These are phyloP conservation scores for Zaprionus davidi DNA, from an alignment of 1,140 invertebrate species.

Conservation along the genomic window DNA sequence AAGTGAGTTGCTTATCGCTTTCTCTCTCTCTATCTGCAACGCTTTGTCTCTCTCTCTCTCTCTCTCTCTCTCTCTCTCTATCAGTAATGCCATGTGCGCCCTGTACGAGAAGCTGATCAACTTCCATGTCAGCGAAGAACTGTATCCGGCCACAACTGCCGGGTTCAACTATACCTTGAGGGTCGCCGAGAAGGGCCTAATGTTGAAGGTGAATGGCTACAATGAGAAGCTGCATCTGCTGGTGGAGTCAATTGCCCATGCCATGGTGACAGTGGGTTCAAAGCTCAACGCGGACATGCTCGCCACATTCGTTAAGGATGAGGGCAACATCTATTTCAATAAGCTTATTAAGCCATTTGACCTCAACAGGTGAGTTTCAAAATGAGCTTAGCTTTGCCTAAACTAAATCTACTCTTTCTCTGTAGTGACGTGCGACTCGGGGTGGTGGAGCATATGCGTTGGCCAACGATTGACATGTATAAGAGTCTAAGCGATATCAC, in stretches of 20 bases:
- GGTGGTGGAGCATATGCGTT: slow-evolving; percentile 87
- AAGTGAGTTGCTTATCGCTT: slow-evolving; percentile 85
- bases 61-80: background rate
- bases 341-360: slow-evolving; percentile 88
- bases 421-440: slow-evolving; percentile 88
- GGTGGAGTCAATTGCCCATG: slow-evolving; percentile 87
- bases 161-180: slow-evolving; percentile 88
- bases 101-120: slow-evolving; percentile 87
- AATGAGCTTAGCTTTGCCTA: background rate
- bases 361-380: slow-evolving; percentile 86
- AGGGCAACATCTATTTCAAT: slow-evolving; percentile 90
- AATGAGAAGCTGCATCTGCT: slow-evolving; percentile 86
- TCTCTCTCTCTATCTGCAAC: background rate
- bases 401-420: background rate
- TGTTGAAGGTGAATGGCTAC: slow-evolving; percentile 87
- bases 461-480: slow-evolving; percentile 88
- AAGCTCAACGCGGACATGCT: slow-evolving; percentile 87
- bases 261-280: slow-evolving; percentile 86
- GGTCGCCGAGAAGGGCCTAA: slow-evolving; percentile 88
- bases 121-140: slow-evolving; percentile 88
- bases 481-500: slow-evolving; percentile 86
- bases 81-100: slow-evolving; percentile 86
- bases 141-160: slow-evolving; percentile 92
- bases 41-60: background rate
- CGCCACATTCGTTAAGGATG: slow-evolving; percentile 88